Evolutionary conservation across 2,797 vertebrate genomes (phyloP), one percentile per base, ranked within the genome.

Genomic region (Enteromius viviparus): DNA sequence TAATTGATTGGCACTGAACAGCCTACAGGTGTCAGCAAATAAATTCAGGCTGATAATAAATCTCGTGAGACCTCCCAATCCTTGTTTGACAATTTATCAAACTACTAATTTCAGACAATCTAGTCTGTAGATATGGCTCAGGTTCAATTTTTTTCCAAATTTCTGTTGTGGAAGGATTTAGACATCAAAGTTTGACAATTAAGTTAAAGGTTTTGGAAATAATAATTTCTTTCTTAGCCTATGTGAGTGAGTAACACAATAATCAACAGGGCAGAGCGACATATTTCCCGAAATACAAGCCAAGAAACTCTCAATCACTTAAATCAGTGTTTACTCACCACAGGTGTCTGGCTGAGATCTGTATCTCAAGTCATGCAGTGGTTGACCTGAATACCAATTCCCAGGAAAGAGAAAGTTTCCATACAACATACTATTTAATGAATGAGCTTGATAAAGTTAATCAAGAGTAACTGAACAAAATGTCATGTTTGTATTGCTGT

Each of bases 251-350:
- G 80, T 85, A 75, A 74, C 42, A 68, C 81, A 87, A 86, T 76
- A 77, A 80, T 88, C 76, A 88, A 68, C 34, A 82, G 23, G n/a
- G 58, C 80, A 76, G 58, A 90, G 87, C 3, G 12, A 86, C 85
- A 87, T 82, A 84, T 79, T 82, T 4, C 42, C 87, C 86, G 83
- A 91, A 84, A 87, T 81, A 34, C 85, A 79, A 62, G 87, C 88
- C 85, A 89, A 89, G 80, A 85, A 69, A 74, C 77, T 80, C 19
- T 76, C 49, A 37, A 86, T 21, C 0, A 40, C 77, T 79, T 64
- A 65, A 82, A 84, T 89, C 86, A 34, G 8, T 62, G 84, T 90
- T 88, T 92, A 88, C 91, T 91, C 87, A 53, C 40, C 47, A 15
- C 1, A 9, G 45, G 37, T 19, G 7, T 79, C 6, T 53, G 77